These are phyloP conservation scores for Mantis religiosa DNA, from an alignment of 2,888 invertebrate genomes.

Conservation along the genomic window DNA sequence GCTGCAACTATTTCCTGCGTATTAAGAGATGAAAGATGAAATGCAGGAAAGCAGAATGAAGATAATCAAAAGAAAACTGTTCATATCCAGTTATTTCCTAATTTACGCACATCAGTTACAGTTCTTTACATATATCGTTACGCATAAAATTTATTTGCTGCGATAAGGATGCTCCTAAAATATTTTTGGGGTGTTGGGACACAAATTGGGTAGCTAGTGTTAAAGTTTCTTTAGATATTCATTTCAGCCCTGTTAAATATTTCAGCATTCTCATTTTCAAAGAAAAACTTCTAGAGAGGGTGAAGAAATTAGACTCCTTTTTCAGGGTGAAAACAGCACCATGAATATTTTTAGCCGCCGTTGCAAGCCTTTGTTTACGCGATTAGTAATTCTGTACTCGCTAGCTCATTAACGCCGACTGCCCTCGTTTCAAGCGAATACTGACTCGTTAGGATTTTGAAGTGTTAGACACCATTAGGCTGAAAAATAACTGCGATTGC, in stretches of 20 bases:
- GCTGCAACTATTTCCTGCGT: no score
- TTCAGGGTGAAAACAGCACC: neutral
- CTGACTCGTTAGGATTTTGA: neutral
- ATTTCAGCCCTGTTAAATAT: neutral
- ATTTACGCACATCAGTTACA: no score
- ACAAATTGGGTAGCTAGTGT: no score
- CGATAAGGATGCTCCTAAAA: no score
- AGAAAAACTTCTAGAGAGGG: neutral
- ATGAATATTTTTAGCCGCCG: neutral
- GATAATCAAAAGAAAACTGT: no score
- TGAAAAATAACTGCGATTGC: neutral
- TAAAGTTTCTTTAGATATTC: no score
- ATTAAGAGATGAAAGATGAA: no score
- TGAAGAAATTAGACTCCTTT: neutral
- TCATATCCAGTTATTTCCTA: no score
- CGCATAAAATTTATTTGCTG: no score
- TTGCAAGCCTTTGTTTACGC: neutral
- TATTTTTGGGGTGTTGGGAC: no score
- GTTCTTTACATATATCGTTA: no score
- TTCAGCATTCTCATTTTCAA: neutral
- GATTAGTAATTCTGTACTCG: neutral
- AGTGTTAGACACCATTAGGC: neutral
- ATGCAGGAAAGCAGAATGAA: no score
- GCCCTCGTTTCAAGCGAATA: neutral
- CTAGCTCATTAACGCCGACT: neutral